Percentiles rank a stretch among this genome's conserved stretches.
These are phyloP conservation scores for Columba guinea DNA, from an alignment of 2,797 vertebrate genomes.

Conservation along the genomic window DNA sequence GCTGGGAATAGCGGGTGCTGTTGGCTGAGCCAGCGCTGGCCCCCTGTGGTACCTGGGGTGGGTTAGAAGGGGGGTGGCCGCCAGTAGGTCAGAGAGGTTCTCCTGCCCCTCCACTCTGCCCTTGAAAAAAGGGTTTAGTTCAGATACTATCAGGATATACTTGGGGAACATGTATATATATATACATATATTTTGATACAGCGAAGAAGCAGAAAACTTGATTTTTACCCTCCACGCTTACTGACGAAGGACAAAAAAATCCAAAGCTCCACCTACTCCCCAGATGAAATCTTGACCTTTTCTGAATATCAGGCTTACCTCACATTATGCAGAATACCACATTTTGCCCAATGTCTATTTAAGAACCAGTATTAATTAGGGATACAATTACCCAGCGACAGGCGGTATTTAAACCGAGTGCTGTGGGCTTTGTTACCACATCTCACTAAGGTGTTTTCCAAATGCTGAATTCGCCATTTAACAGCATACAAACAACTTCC, in stretches of 20 bases:
- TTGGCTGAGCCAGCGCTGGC: no score
- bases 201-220: background rate
- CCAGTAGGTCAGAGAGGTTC: no score
- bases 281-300: background rate
- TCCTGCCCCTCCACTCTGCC: no score
- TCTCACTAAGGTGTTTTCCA: background rate
- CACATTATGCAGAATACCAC: background rate
- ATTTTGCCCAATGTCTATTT: background rate
- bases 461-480: background rate
- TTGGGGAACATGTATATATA: no score
- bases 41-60: no score
- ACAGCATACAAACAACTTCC: background rate
- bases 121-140: no score
- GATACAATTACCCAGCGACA: background rate
- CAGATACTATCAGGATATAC: no score
- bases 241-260: background rate
- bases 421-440: background rate
- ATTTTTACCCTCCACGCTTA: background rate
- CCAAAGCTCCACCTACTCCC: background rate
- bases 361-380: background rate
- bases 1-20: no score
- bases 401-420: background rate
- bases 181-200: no score
- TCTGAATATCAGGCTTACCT: background rate
- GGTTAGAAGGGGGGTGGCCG: no score